These are phyloP conservation scores for Catocala fraxini DNA, from an alignment of 2,888 invertebrate genomes.

Conservation along the genomic window DNA sequence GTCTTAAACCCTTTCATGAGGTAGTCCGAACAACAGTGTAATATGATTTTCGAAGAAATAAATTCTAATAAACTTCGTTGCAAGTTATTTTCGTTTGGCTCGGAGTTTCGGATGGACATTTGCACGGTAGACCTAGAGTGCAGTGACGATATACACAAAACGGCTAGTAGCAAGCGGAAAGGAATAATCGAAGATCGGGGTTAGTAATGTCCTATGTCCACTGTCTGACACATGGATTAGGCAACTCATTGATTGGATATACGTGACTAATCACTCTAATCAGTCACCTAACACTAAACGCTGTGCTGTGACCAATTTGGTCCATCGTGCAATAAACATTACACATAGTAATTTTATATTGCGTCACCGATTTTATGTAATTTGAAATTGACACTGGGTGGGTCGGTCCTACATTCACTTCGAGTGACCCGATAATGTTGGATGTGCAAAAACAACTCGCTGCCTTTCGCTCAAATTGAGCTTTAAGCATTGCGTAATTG, in stretches of 20 bases:
- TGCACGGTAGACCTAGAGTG: no score
- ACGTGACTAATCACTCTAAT: slow-evolving; percentile 1
- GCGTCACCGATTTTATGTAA: slow-evolving; percentile 41
- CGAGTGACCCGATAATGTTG: slow-evolving; percentile 12
- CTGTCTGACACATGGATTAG: background rate
- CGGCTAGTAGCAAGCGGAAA: no score
- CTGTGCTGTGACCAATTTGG: slow-evolving; percentile 4
- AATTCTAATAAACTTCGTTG: no score
- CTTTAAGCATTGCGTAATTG: background rate
- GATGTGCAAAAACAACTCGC: background rate
- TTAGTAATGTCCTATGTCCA: no score
- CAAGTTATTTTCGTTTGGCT: no score
- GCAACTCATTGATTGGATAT: background rate
- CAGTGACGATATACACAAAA: no score
- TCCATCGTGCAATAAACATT: slow-evolving; percentile 27
- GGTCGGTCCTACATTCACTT: slow-evolving; percentile 32
- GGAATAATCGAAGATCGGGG: no score
- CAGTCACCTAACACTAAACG: background rate
- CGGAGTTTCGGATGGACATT: no score
- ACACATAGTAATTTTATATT: slow-evolving; percentile 39
- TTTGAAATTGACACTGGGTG: slow-evolving; percentile 13
- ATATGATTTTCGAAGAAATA: no score
- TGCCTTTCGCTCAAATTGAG: background rate
- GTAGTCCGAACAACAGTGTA: no score
- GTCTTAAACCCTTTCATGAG: no score